Evolutionary conservation across 2,797 vertebrate genomes (phyloP).

Genomic region (Hippocampus kuda): DNA sequence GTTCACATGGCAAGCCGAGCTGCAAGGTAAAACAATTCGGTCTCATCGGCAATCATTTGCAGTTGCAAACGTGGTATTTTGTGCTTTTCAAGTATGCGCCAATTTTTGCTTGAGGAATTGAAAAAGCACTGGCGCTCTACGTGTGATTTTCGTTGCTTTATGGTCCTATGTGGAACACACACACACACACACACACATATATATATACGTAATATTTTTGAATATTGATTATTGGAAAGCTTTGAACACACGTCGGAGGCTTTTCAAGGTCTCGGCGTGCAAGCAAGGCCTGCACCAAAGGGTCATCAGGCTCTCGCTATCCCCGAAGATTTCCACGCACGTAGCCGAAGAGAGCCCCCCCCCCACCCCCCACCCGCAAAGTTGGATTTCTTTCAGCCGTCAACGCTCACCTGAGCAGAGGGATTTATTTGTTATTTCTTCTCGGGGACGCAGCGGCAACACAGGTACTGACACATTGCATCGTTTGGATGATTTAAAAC

Average conservation of each 20-base stretch:
- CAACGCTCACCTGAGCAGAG: neutral
- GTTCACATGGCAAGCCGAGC: neutral
- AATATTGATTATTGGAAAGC: neutral
- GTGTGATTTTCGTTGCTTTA: neutral
- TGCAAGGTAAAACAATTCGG: neutral
- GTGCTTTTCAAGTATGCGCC: neutral
- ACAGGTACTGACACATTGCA: neutral
- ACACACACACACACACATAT: conserved; percentile 46
- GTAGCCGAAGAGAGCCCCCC: no score
- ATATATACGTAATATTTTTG: neutral
- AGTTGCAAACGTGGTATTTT: neutral
- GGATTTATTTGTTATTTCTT: neutral
- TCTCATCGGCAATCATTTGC: neutral
- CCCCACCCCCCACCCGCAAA: no score
- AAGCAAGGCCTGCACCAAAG: neutral
- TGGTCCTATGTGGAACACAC: conserved; percentile 43
- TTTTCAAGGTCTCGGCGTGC: neutral
- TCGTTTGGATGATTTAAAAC: neutral
- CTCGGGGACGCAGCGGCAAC: neutral
- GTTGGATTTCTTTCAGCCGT: neutral
- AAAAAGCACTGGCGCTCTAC: neutral
- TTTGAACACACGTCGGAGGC: neutral
- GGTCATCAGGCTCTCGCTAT: neutral
- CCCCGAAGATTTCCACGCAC: neutral
- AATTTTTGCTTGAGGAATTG: neutral